phyloP scores from a whole-genome alignment of 2,888 invertebrate genomes.

The Ferrisia virgata region DNA sequence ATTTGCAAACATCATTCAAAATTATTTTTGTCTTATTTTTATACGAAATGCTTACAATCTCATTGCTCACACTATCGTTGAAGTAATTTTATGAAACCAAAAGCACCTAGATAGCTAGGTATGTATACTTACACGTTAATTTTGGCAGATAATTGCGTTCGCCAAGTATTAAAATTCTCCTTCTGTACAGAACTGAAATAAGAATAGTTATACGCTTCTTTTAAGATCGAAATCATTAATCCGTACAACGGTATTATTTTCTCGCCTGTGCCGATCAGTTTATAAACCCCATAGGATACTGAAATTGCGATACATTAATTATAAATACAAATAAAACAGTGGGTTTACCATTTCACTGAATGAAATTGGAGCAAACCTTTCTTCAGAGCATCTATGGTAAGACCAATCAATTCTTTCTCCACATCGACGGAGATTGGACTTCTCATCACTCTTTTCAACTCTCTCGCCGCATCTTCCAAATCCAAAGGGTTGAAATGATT shows the following conservation, averaged over 20 bases:
- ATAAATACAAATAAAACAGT: neutral
- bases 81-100: too few species aligned
- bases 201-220: slow-evolving; percentile 2
- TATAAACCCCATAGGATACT: neutral
- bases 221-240: neutral
- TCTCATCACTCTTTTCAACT: neutral
- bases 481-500: neutral
- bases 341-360: too few species aligned
- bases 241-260: neutral
- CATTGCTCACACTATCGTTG: too few species aligned
- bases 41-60: too few species aligned
- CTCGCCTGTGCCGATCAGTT: neutral
- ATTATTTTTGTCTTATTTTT: too few species aligned
- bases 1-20: too few species aligned
- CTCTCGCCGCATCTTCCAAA: neutral
- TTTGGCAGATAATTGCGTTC: neutral
- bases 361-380: neutral
- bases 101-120: too few species aligned
- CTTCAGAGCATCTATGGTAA: neutral
- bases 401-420: neutral
- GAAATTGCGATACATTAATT: too few species aligned
- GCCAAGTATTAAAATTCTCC: neutral
- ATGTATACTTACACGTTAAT: neutral
- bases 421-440: neutral
- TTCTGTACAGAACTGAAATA: neutral